Base-by-base conservation (phyloP, 2,888 invertebrate genomes). In the Drosophila fulvimacula region DNA sequence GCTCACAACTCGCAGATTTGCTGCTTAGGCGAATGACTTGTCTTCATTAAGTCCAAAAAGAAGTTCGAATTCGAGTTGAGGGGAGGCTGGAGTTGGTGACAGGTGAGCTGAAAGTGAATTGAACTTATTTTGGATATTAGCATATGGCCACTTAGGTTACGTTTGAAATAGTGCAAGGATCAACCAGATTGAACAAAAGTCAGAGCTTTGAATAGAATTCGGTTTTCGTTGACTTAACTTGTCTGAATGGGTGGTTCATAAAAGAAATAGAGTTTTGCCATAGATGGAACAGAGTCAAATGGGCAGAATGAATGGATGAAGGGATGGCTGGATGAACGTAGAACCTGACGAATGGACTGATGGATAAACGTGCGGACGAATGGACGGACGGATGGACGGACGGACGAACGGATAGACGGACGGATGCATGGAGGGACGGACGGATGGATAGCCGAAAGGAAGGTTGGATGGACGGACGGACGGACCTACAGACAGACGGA, bases 11-110 rank as follows among this genome's bases (percentile, higher is more conserved):
- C 34, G 7, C 15, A 52, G 52, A 52, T 52, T 38, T 17, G 24
- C 52, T 38, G 34, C 15, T 52, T 38, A 24, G 36, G 51, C 51
- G 21, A 21, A 51, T 51, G 46, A 46, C 46, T 46, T 30, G 46
- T 27, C 46, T 46, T 46, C 46, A 46, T 46, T 24, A 9, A 46
- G 24, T n/a, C 3, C n/a, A 9, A n/a, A 7, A 9, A 9, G 46
- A 46, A 46, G 46, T 13, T 15, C 17, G 44, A n/a, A 24, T 5
- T n/a, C 4, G 10, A 46, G 11, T 2, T 30, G 17, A n/a, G 0
- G 44, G 15, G 9, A 21, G 13, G 9, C 15, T 27, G 19, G 30
- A 5, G 30, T 1, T 17, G 30, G 11, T n/a, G n/a, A 17, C 30
- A 34, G 34, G 32, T 19, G 17, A 49, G 49, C 49, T 19, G 13